Percentiles rank a stretch among this genome's conserved stretches.
Evolutionary conservation across 2,888 invertebrate species (phyloP).

Genomic region (Diarsia dahlii): DNA sequence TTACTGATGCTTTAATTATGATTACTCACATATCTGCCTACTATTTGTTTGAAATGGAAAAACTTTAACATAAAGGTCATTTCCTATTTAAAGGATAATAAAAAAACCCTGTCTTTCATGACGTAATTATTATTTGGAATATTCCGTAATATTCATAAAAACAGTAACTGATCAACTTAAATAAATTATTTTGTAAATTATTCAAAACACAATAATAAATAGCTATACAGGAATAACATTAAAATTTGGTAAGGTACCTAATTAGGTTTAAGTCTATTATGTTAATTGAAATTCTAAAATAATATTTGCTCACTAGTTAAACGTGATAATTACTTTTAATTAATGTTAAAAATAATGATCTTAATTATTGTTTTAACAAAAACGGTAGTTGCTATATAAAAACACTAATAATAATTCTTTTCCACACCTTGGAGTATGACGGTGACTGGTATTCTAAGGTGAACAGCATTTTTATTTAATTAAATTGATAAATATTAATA

Average conservation of each 20-base stretch:
- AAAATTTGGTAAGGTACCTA: neutral
- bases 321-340: neutral
- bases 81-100: neutral
- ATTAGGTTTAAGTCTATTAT: neutral
- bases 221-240: neutral
- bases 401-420: constrained; percentile 1
- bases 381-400: neutral
- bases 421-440: neutral
- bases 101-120: neutral
- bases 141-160: neutral
- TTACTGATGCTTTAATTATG: neutral
- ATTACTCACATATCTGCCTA: neutral
- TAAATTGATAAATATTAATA: constrained; percentile 17
- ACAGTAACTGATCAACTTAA: neutral
- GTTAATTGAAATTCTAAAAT: neutral
- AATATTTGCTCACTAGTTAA: neutral
- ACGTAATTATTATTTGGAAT: constrained; percentile 5
- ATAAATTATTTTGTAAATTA: neutral
- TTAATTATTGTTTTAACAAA: neutral
- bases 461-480: constrained; percentile 30
- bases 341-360: neutral
- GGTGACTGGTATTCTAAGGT: constrained; percentile 23
- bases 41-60: neutral
- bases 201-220: neutral
- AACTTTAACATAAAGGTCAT: neutral